phyloP scores from a whole-genome alignment of 2,888 invertebrate genomes.

The Pristionchus japonicus region DNA sequence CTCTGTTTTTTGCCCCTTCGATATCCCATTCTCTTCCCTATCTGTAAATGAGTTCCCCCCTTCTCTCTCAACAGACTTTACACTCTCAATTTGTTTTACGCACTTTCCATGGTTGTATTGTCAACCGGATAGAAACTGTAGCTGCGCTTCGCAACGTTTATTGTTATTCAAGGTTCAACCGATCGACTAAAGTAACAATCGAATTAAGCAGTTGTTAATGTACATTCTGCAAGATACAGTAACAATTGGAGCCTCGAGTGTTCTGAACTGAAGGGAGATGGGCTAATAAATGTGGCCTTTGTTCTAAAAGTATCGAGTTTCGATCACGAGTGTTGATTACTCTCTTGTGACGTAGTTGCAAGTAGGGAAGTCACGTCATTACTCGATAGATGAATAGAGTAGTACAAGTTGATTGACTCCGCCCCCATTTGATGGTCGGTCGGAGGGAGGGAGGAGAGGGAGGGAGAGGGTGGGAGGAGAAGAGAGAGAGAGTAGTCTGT shows the following conservation, averaged over 20 bases:
- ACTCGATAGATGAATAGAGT: constrained; percentile 27
- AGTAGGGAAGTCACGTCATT: constrained; percentile 30
- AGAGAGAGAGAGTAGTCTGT: not conserved
- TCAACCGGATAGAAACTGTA: not conserved
- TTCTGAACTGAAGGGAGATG: not conserved
- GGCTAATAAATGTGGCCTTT: not conserved
- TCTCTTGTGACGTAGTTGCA: constrained; percentile 20
- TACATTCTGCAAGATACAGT: too few relatives aligned
- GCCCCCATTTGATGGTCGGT: constrained; percentile 18
- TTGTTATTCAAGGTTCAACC: constrained; percentile 21
- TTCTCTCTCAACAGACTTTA: not conserved
- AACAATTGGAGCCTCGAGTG: not conserved
- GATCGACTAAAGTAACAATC: not conserved
- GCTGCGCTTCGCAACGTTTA: not conserved
- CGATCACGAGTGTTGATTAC: constrained; percentile 16
- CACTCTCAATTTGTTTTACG: constrained; percentile 29
- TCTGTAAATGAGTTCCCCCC: not conserved
- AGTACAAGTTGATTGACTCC: constrained; percentile 27
- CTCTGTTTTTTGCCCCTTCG: constrained; percentile 3
- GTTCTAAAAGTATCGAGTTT: not conserved
- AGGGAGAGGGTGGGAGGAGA: not conserved
- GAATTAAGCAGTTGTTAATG: too few relatives aligned
- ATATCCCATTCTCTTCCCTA: not conserved
- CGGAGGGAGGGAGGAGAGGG: not conserved
- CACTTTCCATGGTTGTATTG: constrained; percentile 22